Conservation (phyloP, 2,797 vertebrate genomes). For the Nyctalus aviator region DNA sequence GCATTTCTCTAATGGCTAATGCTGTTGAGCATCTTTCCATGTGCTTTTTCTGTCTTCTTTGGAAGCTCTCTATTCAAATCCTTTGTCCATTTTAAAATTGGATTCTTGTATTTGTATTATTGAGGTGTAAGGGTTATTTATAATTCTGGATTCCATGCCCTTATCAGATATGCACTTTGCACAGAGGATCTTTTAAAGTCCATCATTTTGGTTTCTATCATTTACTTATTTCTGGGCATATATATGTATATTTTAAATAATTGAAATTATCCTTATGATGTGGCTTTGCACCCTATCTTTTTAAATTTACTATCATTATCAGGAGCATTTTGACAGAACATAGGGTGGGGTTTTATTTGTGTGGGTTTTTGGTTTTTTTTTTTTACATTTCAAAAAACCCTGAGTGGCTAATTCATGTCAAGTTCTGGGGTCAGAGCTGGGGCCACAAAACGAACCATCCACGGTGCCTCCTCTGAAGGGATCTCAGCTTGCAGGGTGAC, state of each 20-base stretch:
- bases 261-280: slow-evolving; percentile 42
- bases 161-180: slow-evolving; percentile 19
- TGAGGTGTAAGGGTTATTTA: slow-evolving; percentile 17
- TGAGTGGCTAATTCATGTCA: not conserved
- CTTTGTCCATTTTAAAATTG: slow-evolving; percentile 25
- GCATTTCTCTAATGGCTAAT: slow-evolving; percentile 47
- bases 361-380: not conserved
- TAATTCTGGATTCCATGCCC: not conserved
- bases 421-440: not conserved
- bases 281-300: slow-evolving; percentile 36
- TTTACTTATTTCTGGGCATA: slow-evolving; percentile 34
- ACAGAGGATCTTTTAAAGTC: slow-evolving; percentile 20
- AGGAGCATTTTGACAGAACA: slow-evolving; percentile 49
- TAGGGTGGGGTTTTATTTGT: not conserved
- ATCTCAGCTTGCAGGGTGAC: not conserved
- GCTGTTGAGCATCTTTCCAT: not conserved
- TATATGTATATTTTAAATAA: slow-evolving; percentile 52
- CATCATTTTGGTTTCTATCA: slow-evolving; percentile 36
- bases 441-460: slow-evolving; percentile 14
- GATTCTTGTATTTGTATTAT: slow-evolving; percentile 47
- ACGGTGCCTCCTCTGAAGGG: not conserved
- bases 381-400: slow-evolving; percentile 51
- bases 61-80: slow-evolving; percentile 43
- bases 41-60: slow-evolving; percentile 40
- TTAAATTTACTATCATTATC: not conserved